Conservation (phyloP, 2,797 vertebrate genomes). For the Muscicapa striata region DNA sequence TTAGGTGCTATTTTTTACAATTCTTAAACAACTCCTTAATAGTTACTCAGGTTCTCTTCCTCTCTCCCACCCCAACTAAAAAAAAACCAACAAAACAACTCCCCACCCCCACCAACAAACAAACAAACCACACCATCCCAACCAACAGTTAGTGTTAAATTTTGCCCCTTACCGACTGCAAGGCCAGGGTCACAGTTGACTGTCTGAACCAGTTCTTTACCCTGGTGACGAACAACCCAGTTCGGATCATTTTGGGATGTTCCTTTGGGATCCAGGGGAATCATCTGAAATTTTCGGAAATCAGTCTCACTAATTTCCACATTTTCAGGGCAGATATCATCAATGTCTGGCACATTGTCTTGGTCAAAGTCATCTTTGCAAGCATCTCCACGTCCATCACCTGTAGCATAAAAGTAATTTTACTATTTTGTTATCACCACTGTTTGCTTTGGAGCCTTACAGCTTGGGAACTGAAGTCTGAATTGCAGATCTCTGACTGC, state of each 20-base stretch:
- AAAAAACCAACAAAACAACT: neutral
- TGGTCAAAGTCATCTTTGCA: slow-evolving; percentile 98
- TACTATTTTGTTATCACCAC: neutral
- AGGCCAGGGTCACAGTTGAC: slow-evolving; percentile 99
- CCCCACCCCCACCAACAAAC: neutral
- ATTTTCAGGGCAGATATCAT: slow-evolving; percentile 97
- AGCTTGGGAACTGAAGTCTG: neutral
- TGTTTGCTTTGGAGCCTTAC: neutral
- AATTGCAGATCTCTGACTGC: neutral
- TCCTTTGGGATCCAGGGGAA: slow-evolving; percentile 96
- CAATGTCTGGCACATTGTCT: slow-evolving; percentile 90
- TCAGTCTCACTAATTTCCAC: slow-evolving; percentile 96
- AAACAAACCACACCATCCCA: neutral
- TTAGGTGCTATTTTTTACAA: neutral
- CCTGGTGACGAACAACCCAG: slow-evolving; percentile 98
- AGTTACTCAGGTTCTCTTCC: neutral
- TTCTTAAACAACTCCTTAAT: neutral
- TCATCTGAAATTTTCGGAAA: slow-evolving; percentile 98
- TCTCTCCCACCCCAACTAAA: neutral
- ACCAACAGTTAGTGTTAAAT: neutral
- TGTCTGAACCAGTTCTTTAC: slow-evolving; percentile 98
- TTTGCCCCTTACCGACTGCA: slow-evolving; percentile 87
- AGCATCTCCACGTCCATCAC: slow-evolving; percentile 93
- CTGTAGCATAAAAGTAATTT: slow-evolving; percentile 68
- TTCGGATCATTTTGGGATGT: slow-evolving; percentile 98